A percentile compares a stretch with the other conserved stretches of the same genome.
phyloP scores from a whole-genome alignment of 2,797 vertebrate genomes.

The Vespertilio murinus region DNA sequence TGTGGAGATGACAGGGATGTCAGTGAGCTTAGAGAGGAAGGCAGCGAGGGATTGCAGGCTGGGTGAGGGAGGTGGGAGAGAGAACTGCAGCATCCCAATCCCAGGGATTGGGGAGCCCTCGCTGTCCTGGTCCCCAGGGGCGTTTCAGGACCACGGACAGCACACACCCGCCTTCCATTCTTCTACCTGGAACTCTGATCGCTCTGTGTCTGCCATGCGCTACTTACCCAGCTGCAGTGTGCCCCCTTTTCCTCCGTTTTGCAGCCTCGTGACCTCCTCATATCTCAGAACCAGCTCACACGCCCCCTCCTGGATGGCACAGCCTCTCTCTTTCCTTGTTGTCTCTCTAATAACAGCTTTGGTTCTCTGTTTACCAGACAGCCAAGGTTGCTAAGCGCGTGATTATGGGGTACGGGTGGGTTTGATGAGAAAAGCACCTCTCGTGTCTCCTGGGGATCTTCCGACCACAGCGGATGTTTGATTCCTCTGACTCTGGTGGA shows the following conservation, averaged over 20 bases:
- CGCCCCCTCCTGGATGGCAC: neutral
- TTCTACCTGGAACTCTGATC: accelerated
- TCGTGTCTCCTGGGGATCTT: neutral
- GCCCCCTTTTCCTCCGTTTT: neutral
- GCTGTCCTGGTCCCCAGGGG: accelerated
- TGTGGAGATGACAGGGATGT: neutral
- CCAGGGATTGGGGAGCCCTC: neutral
- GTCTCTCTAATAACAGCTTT: neutral
- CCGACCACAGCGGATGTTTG: neutral
- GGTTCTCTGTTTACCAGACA: neutral
- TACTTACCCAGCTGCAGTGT: neutral
- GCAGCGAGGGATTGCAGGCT: neutral
- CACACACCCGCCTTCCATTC: accelerated
- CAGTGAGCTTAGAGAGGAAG: neutral
- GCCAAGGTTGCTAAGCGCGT: neutral
- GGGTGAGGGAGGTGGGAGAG: neutral
- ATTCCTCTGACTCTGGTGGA: neutral
- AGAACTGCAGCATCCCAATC: accelerated
- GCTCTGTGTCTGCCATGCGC: accelerated
- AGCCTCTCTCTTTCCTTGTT: neutral
- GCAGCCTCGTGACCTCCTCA: neutral
- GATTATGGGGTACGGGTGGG: neutral
- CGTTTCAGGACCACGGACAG: slow-evolving; percentile 59
- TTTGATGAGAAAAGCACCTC: neutral
- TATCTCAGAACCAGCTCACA: neutral